phyloP scores from a whole-genome alignment of 1,140 invertebrate genomes.

The Popillia japonica region DNA sequence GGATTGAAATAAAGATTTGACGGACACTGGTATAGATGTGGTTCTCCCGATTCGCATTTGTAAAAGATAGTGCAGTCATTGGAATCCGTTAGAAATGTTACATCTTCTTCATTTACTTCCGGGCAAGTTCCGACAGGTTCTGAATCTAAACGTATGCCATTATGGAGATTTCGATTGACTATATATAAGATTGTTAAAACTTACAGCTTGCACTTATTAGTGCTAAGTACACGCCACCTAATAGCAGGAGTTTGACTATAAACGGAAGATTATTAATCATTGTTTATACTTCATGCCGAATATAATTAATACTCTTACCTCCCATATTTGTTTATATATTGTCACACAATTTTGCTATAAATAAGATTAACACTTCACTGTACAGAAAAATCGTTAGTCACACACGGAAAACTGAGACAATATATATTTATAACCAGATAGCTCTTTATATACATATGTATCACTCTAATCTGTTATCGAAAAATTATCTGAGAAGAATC shows the following conservation, averaged over 20 bases:
- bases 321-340: background rate
- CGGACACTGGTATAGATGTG: background rate
- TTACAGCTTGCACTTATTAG: background rate
- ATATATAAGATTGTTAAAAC: background rate
- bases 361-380: background rate
- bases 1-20: constrained; percentile 9
- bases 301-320: background rate
- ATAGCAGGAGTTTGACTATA: background rate
- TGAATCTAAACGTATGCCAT: background rate
- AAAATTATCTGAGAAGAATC: constrained; percentile 2
- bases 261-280: background rate
- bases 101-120: background rate
- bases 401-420: background rate
- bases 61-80: constrained; percentile 7
- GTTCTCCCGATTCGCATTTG: background rate
- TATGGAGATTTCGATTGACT: background rate
- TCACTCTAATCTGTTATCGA: background rate
- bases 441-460: background rate
- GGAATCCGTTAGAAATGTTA: background rate
- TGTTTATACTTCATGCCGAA: background rate
- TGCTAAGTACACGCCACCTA: background rate
- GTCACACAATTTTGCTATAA: background rate
- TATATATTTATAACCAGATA: background rate
- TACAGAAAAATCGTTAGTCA: background rate
- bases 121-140: background rate